phyloP scores from a whole-genome alignment of 2,888 invertebrate species.

The Drosophila vallismaia region DNA sequence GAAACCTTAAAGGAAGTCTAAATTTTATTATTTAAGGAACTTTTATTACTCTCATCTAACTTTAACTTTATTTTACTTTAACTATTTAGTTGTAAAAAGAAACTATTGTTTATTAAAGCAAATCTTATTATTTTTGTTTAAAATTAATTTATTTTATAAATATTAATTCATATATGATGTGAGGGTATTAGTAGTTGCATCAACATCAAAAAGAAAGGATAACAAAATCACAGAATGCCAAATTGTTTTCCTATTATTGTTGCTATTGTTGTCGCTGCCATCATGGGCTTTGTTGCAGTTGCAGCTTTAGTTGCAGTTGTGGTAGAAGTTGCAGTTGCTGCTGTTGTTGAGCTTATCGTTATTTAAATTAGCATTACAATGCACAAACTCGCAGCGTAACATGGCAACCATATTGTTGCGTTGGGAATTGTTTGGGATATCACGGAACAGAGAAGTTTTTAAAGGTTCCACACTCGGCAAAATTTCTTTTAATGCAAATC shows the following conservation, averaged over 20 bases:
- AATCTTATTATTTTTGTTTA: neutral
- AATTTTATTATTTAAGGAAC: neutral
- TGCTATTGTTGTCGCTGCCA: slow-evolving; percentile 45
- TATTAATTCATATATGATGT: neutral
- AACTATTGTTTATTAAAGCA: neutral
- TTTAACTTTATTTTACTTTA: too few species aligned
- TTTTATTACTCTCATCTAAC: neutral
- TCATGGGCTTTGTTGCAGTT: slow-evolving; percentile 29
- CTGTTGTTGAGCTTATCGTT: slow-evolving; percentile 71
- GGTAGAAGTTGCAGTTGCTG: slow-evolving; percentile 40
- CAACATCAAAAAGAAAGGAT: slow-evolving; percentile 35
- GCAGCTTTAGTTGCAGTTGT: slow-evolving; percentile 52
- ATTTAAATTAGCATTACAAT: slow-evolving; percentile 79
- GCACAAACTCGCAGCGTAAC: slow-evolving; percentile 33
- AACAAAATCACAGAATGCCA: slow-evolving; percentile 73
- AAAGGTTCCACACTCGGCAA: neutral
- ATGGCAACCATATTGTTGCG: slow-evolving; percentile 61
- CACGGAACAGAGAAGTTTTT: slow-evolving; percentile 11
- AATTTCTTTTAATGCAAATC: neutral
- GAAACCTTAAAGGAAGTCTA: neutral
- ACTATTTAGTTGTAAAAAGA: too few species aligned
- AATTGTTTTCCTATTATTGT: slow-evolving; percentile 78
- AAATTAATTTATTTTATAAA: neutral
- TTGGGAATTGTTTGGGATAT: slow-evolving; percentile 39
- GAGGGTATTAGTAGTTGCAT: neutral